Conservation (phyloP, 1,140 invertebrate genomes). For the Atopsyche davidsoni region DNA sequence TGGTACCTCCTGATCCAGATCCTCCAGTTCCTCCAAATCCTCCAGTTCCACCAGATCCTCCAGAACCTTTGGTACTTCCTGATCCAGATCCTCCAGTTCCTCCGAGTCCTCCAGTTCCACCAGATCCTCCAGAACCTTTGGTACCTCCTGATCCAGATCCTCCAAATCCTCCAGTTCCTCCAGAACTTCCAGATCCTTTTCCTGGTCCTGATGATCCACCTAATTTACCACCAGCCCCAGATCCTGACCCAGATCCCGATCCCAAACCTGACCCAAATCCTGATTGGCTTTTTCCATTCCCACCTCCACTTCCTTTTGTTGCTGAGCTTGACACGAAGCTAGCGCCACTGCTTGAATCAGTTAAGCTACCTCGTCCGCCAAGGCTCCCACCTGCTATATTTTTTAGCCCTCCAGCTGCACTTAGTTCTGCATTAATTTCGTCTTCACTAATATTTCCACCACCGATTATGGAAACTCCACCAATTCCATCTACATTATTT, state of each 20-base stretch:
- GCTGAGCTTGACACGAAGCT: too few species aligned
- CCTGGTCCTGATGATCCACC: not conserved
- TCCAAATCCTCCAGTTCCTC: not conserved
- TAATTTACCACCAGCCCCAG: not conserved
- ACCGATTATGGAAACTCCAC: not conserved
- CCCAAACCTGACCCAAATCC: too few species aligned
- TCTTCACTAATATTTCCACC: constrained; percentile 2
- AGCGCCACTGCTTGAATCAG: too few species aligned
- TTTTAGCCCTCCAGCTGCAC: constrained; percentile 3
- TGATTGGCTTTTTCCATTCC: too few species aligned
- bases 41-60: not conserved
- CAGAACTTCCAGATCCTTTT: not conserved
- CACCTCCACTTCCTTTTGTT: too few species aligned
- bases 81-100: not conserved
- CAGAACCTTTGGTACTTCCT: not conserved
- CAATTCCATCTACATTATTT: constrained; percentile 8
- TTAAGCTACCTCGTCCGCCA: not conserved
- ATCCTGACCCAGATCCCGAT: not conserved
- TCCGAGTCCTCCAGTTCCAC: too few species aligned
- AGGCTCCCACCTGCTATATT: not conserved
- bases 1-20: not conserved
- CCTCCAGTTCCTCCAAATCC: too few species aligned
- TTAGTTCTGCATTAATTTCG: not conserved
- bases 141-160: not conserved
- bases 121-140: not conserved